Evolutionary conservation across 2,888 invertebrate species (phyloP), one percentile per base, ranked within the genome.

Genomic region (Abrostola triplasia): DNA sequence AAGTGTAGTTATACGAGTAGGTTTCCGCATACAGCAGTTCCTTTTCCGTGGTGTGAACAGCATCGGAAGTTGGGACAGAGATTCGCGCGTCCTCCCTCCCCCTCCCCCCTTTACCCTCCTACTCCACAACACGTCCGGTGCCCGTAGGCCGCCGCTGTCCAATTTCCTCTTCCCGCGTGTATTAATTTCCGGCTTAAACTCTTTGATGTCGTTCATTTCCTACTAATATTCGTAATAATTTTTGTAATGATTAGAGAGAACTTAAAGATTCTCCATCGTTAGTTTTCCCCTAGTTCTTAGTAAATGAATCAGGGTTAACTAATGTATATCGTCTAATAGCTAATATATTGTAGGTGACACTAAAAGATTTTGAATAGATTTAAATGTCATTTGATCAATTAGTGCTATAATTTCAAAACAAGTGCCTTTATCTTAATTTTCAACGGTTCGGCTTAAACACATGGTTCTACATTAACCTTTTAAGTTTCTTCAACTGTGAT

Each of bases 101-200:
- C 83, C 80, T 76, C 70, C 62, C 79, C 82, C 79, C 80, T 73
- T 76, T 77, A 72, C 67, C 80, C 81, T 79, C 80, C 77, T 70
- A 73, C 73, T 79, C 82, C 87, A 88, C 85, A 85, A 73, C 77
- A 85, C 86, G 86, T 93, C 93, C 92, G 89, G 88, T 84, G 80
- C 87, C 89, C 84, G 83, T 85, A 86, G 88, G 85, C 89, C 85
- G 82, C 84, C 87, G 85, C 88, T 87, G 86, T 90, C 91, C 92
- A 93, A 94, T 94, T 95, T 94, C 94, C 94, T 94, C 87, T 91
- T 92, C 90, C 89, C 91, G 90, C 89, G 89, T 90, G 88, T 90
- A 89, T 92, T 92, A 91, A 93, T 93, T 93, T 94, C 93, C 93
- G 92, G 86, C 86, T 87, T 87, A 86, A 88, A 89, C 90, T 89